Evolutionary conservation across 2,888 invertebrate species (phyloP), one percentile per base, ranked within the genome.

Genomic region (Clivina fossor): DNA sequence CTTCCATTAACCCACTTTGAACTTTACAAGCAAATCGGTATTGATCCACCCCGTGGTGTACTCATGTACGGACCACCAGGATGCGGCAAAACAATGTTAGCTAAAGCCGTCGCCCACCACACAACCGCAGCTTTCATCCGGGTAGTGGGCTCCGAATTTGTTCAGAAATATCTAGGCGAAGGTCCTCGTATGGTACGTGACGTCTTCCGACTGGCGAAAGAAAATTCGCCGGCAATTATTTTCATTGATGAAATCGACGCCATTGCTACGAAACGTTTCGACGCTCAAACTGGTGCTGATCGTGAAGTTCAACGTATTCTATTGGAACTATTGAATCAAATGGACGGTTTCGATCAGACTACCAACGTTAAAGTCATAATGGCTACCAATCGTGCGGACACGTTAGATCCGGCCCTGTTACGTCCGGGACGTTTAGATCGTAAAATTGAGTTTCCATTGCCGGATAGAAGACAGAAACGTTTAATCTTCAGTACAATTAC

Each of bases 181-280:
- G 99, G 99, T 0, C 98, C 99, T 0, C 85, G 99, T 51, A 99
- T 99, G 99, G 99, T 99, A 24, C 83, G 99, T 59, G 99, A 99
- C 73, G 98, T 99, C 9, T 99, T 99, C 76, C 86, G 99, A 67
- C 81, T 99, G 60, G 99, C 99, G 13, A 96, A 98, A 73, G 99
- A 99, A 76, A 99, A 99, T 77, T 91, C 97, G 1, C 99, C 99
- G 1, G 97, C 98, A 1, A 99, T 99, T 65, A 99, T 99, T 65
- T 99, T 99, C 74, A 99, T 99, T 69, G 99, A 99, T 76, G 99
- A 99, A 78, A 99, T 99, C 67, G 99, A 99, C 76, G 99, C 99
- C 28, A 99, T 99, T 65, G 99, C 98, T 8, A 99, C 99, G 3
- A 99, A 99, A 76, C 84, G 98, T 75, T 82, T 98, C 74, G 97